phyloP scores from a whole-genome alignment of 2,797 vertebrate genomes.

The Pogonophryne albipinna region DNA sequence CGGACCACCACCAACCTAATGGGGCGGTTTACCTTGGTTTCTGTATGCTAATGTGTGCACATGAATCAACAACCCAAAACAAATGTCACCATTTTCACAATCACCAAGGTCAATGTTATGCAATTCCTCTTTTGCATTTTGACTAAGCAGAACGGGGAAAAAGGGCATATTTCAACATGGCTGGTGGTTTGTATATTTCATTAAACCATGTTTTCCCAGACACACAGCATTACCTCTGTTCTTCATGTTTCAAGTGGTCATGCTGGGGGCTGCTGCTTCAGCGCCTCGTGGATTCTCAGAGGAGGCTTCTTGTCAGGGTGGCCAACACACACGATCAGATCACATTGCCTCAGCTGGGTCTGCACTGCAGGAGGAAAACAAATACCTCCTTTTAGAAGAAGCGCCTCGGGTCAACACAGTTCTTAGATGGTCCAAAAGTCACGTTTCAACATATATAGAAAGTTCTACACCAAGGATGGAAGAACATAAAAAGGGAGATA shows the following conservation, averaged over 20 bases:
- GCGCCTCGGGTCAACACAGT: slow-evolving; percentile 3
- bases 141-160: slow-evolving; percentile 6
- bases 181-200: slow-evolving; percentile 1
- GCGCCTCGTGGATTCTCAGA: slow-evolving; percentile 52
- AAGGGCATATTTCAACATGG: not conserved
- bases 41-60: slow-evolving; percentile 17
- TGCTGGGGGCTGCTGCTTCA: slow-evolving; percentile 14
- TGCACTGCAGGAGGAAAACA: slow-evolving; percentile 79
- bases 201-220: slow-evolving; percentile 9
- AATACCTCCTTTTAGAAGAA: slow-evolving; percentile 28
- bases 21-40: slow-evolving; percentile 15
- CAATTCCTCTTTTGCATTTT: slow-evolving; percentile 15
- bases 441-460: not conserved
- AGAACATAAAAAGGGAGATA: not conserved
- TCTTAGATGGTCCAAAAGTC: slow-evolving; percentile 1
- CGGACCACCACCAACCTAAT: slow-evolving; percentile 46
- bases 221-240: slow-evolving; percentile 39
- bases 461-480: not conserved
- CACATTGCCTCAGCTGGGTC: slow-evolving; percentile 88
- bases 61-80: not conserved
- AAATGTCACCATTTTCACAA: slow-evolving; percentile 40
- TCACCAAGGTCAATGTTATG: slow-evolving; percentile 38
- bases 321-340: slow-evolving; percentile 88
- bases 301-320: slow-evolving; percentile 73
- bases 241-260: slow-evolving; percentile 31